Percentiles rank a stretch among this genome's conserved stretches.
Conservation (phyloP, 2,888 invertebrate species). For the Protophormia terraenovae region DNA sequence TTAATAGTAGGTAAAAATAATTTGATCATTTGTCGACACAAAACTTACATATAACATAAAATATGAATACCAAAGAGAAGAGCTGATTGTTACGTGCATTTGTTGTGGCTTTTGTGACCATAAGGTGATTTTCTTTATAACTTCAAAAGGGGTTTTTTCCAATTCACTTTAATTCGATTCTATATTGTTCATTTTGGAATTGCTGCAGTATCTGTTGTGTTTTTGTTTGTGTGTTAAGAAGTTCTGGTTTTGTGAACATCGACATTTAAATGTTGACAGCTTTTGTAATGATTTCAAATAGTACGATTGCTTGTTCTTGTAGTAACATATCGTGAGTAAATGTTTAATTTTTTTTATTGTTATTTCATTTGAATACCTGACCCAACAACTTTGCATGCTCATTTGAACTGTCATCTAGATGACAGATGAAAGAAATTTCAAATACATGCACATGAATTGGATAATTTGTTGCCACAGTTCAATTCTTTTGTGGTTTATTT, state of each 20-base stretch:
- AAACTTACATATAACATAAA: not conserved
- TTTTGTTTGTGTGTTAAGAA: constrained; percentile 20
- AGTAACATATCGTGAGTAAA: constrained; percentile 47
- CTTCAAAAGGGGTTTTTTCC: constrained; percentile 42
- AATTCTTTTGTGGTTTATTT: constrained; percentile 56
- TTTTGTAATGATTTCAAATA: constrained; percentile 63
- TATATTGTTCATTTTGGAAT: not conserved
- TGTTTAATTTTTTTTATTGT: not conserved
- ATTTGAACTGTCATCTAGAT: constrained; percentile 65
- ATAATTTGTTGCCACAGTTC: constrained; percentile 61
- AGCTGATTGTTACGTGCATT: constrained; percentile 47
- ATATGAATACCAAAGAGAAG: not conserved
- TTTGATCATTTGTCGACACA: constrained; percentile 62
- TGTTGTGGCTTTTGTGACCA: constrained; percentile 61
- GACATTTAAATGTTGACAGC: constrained; percentile 66
- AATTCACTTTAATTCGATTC: constrained; percentile 3
- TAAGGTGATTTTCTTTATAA: constrained; percentile 55
- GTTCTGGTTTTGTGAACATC: constrained; percentile 55
- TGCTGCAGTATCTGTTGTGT: not conserved
- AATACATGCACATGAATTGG: constrained; percentile 57
- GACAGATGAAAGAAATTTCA: constrained; percentile 66
- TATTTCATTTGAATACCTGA: constrained; percentile 24
- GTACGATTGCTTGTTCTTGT: not conserved
- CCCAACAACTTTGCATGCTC: constrained; percentile 65
- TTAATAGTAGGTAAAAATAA: constrained; percentile 45